A percentile compares a stretch with the other conserved stretches of the same genome.
Evolutionary conservation across 2,888 invertebrate genomes (phyloP).

Genomic region (Agonopterix alstromeriana): DNA sequence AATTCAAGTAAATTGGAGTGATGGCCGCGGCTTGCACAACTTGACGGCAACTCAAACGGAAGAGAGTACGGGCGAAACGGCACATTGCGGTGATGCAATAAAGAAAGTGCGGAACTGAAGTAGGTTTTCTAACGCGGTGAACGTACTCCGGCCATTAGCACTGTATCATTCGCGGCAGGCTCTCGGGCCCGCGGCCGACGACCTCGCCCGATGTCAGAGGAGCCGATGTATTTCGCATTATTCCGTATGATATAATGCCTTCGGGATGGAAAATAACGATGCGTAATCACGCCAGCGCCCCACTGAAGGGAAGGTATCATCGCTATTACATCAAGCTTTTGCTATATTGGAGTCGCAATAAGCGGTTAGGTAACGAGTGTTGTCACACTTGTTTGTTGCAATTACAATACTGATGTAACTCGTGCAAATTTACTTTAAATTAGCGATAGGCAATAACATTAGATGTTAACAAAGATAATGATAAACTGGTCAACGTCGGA

Average conservation of each 20-base stretch:
- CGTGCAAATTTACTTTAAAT: constrained; percentile 19
- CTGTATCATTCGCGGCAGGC: constrained; percentile 57
- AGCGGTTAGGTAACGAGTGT: constrained; percentile 60
- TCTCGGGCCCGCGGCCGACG: constrained; percentile 36
- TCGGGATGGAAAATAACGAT: constrained; percentile 44
- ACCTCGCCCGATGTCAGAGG: constrained; percentile 53
- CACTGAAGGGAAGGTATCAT: constrained; percentile 29
- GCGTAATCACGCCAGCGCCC: constrained; percentile 31
- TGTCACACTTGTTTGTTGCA: constrained; percentile 65
- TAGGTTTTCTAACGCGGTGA: constrained; percentile 73
- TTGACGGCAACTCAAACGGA: constrained; percentile 38
- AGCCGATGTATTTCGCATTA: constrained; percentile 31
- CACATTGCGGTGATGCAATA: constrained; percentile 66
- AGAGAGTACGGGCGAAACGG: constrained; percentile 68
- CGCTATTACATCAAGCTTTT: constrained; percentile 52
- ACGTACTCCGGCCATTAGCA: constrained; percentile 66
- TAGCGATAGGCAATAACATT: constrained; percentile 4
- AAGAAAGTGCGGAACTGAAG: constrained; percentile 75
- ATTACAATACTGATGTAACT: constrained; percentile 55
- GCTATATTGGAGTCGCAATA: constrained; percentile 46
- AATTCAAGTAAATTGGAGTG: constrained; percentile 34
- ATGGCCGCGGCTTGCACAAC: constrained; percentile 56
- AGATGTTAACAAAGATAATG: not conserved
- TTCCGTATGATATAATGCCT: constrained; percentile 36
- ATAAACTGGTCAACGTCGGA: constrained; percentile 9